A percentile compares a stretch with the other conserved stretches of the same genome.
phyloP scores from a whole-genome alignment of 1,140 invertebrate genomes.

The Diorhabda carinulata region DNA sequence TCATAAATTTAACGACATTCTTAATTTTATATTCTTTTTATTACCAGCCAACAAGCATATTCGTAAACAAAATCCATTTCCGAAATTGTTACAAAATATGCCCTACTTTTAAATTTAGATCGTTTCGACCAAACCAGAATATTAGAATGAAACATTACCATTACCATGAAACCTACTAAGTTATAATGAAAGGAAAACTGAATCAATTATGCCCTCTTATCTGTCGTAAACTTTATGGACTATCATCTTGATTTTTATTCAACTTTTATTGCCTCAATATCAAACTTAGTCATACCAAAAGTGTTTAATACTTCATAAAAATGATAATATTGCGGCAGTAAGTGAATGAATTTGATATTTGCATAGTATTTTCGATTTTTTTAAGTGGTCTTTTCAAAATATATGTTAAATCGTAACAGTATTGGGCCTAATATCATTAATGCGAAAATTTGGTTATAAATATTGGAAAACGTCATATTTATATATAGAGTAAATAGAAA shows the following conservation, averaged over 20 bases:
- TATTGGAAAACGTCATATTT: too few species aligned
- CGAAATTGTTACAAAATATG: background rate
- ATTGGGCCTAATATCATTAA: too few species aligned
- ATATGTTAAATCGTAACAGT: too few species aligned
- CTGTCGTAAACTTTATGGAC: background rate
- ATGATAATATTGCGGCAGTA: background rate
- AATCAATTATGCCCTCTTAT: slow-evolving; percentile 3
- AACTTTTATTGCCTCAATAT: background rate
- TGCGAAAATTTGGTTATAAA: too few species aligned
- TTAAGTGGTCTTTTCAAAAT: too few species aligned
- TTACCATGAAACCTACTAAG: too few species aligned
- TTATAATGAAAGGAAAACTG: background rate
- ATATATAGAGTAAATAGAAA: too few species aligned
- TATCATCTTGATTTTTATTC: background rate
- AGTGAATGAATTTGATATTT: too few species aligned
- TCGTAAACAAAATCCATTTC: background rate
- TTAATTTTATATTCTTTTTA: slow-evolving; percentile 1
- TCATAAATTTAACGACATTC: slow-evolving; percentile 1
- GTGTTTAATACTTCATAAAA: background rate
- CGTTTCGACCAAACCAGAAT: background rate
- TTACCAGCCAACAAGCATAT: background rate
- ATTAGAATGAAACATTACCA: background rate
- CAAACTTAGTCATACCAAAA: slow-evolving; percentile 1
- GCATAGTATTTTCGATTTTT: too few species aligned
- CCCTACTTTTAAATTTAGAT: background rate